Evolutionary conservation across 2,888 invertebrate species (phyloP).

Genomic region (Mesoligia furuncula): DNA sequence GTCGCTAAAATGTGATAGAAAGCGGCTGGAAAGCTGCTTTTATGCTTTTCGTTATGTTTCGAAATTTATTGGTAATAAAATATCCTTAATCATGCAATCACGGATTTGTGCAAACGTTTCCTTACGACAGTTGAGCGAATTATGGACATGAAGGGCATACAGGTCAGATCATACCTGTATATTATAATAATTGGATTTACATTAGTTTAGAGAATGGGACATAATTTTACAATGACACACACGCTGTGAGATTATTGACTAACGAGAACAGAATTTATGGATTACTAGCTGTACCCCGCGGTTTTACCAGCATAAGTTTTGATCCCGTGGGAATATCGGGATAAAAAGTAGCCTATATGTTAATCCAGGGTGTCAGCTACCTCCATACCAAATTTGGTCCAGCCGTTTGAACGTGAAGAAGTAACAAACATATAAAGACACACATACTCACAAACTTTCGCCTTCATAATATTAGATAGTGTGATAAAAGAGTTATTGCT

Average conservation of each 20-base stretch:
- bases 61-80: slow-evolving; percentile 65
- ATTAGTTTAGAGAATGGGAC: not conserved
- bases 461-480: no score
- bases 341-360: no score
- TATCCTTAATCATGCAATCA: slow-evolving; percentile 54
- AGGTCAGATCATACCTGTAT: not conserved
- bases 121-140: slow-evolving; percentile 40
- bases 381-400: no score
- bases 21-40: slow-evolving; percentile 61
- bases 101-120: slow-evolving; percentile 50
- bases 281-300: not conserved
- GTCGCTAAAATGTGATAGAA: slow-evolving; percentile 60
- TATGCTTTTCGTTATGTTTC: slow-evolving; percentile 59
- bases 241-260: not conserved
- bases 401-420: no score
- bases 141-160: not conserved
- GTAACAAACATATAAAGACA: no score
- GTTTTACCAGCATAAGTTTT: no score
- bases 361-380: no score
- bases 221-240: not conserved
- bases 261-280: not conserved
- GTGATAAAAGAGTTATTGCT: no score
- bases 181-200: not conserved
- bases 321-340: no score
- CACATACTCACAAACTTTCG: no score